A percentile compares a stretch with the other conserved stretches of the same genome.
Conservation (phyloP, 2,113 vertebrate species). For the Lichenostomus cassidix region DNA sequence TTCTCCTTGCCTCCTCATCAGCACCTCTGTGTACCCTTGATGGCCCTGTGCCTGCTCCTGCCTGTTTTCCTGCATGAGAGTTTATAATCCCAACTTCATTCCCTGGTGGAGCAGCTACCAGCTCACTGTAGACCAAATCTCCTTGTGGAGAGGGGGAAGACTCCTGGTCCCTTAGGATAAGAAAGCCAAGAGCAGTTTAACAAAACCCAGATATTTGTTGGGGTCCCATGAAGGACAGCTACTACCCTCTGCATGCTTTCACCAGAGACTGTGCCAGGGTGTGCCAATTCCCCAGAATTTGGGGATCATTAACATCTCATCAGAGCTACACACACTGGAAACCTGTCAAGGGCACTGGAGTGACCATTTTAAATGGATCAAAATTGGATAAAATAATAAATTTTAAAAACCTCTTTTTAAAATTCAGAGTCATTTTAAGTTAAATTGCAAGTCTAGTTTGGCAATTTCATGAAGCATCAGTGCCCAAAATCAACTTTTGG, state of each 20-base stretch:
- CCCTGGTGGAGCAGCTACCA: neutral
- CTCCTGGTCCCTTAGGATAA: neutral
- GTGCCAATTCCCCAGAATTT: neutral
- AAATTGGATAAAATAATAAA: neutral
- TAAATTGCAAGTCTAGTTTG: neutral
- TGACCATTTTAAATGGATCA: neutral
- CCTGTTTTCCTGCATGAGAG: neutral
- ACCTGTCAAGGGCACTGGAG: neutral
- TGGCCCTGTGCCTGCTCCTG: neutral
- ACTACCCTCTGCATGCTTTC: neutral
- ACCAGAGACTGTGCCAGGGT: neutral
- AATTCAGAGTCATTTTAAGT: neutral
- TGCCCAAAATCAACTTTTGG: neutral
- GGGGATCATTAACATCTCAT: neutral
- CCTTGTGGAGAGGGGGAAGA: neutral
- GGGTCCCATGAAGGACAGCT: neutral
- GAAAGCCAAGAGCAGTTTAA: neutral
- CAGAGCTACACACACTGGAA: neutral
- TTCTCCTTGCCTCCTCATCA: neutral
- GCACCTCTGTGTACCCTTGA: neutral
- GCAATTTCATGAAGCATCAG: neutral
- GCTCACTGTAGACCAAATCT: neutral
- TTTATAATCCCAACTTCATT: neutral
- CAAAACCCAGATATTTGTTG: neutral
- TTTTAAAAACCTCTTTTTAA: neutral